phyloP scores from a whole-genome alignment of 2,888 invertebrate genomes.

The Phaonia tiefii region DNA sequence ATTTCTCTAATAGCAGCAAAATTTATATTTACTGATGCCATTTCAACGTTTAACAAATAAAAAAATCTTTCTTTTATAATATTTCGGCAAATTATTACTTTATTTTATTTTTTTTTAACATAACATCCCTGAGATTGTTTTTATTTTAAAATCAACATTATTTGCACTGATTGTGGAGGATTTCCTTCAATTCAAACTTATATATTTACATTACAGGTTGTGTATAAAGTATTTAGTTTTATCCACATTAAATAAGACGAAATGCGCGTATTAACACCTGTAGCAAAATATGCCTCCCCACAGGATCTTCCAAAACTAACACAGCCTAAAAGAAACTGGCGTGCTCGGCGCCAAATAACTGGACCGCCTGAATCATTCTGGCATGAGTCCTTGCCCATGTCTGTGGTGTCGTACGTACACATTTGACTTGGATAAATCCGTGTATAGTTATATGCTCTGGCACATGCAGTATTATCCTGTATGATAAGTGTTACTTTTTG shows the following conservation, averaged over 20 bases:
- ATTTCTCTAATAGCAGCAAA: slow-evolving; percentile 83
- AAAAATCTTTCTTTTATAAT: slow-evolving; percentile 67
- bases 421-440: slow-evolving; percentile 70
- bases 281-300: slow-evolving; percentile 75
- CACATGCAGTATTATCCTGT: slow-evolving; percentile 68
- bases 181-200: slow-evolving; percentile 51
- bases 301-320: slow-evolving; percentile 82
- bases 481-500: slow-evolving; percentile 80
- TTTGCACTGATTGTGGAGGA: slow-evolving; percentile 80
- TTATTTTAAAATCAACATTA: slow-evolving; percentile 79
- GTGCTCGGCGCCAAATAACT: slow-evolving; percentile 78
- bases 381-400: slow-evolving; percentile 80
- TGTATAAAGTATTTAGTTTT: slow-evolving; percentile 63
- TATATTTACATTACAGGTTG: slow-evolving; percentile 67
- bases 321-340: slow-evolving; percentile 81
- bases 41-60: slow-evolving; percentile 72
- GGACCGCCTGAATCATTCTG: slow-evolving; percentile 83
- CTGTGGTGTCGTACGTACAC: slow-evolving; percentile 73
- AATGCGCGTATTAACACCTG: slow-evolving; percentile 83
- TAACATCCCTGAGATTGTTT: slow-evolving; percentile 70
- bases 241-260: slow-evolving; percentile 83
- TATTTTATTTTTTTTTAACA: too few relatives aligned
- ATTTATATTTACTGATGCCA: slow-evolving; percentile 71
- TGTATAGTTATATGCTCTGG: slow-evolving; percentile 60
- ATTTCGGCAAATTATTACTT: too few relatives aligned